Evolutionary conservation across 1,140 invertebrate genomes (phyloP).

Genomic region (Nylanderia fulva): DNA sequence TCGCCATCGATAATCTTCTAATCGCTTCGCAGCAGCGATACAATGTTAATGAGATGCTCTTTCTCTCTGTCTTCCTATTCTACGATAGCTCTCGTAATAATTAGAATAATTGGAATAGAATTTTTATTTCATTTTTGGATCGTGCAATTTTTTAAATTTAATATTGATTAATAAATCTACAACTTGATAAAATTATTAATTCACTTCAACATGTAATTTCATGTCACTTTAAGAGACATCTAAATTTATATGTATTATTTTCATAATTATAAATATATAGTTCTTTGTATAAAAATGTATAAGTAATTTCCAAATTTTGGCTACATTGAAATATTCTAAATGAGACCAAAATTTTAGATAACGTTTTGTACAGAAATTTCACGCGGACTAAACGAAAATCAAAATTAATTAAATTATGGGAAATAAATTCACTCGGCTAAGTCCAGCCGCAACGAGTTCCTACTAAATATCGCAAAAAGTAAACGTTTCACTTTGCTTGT

Average conservation of each 20-base stretch:
- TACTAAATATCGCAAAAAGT: no score
- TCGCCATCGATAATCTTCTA: constrained; percentile 36
- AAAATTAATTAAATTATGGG: no score
- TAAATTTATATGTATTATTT: background rate
- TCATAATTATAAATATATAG: background rate
- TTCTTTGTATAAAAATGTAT: no score
- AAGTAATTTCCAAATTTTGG: background rate
- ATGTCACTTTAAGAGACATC: background rate
- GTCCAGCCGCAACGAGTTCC: no score
- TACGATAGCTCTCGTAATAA: background rate
- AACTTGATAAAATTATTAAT: background rate
- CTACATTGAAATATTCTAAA: background rate
- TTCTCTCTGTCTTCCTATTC: background rate
- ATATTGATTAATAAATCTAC: background rate
- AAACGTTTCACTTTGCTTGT: no score
- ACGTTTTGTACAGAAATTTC: no score
- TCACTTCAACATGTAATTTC: background rate
- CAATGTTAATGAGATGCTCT: constrained; percentile 12
- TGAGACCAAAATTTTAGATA: no score
- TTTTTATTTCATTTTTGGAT: background rate
- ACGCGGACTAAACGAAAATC: no score
- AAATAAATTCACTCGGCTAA: no score
- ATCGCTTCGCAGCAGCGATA: background rate
- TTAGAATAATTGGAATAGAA: background rate
- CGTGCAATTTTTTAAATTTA: background rate